Evolutionary conservation across 2,888 invertebrate species (phyloP), one percentile per base, ranked within the genome.

Genomic region (Drosophila borealis): DNA sequence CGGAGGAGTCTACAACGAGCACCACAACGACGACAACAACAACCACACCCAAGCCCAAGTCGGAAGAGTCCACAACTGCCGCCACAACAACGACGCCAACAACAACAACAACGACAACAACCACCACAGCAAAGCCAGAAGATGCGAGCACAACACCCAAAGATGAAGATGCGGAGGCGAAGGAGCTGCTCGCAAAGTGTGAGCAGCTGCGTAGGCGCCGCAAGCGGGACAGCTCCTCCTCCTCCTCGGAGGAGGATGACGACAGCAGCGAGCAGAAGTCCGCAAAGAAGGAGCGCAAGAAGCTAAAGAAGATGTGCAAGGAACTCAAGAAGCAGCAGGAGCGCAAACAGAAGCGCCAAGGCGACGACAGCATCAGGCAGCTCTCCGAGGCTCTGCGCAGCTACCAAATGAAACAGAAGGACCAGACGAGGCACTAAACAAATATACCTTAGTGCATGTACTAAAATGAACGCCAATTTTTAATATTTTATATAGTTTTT

Each of bases 281-380:
- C 0, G 39, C 51, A 2, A 88, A 76, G 71, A 85, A 74, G 50
- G 78, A 89, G 14, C 85, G 82, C 64, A 86, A 81, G 72, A 70
- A 71, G 71, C 65, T 86, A 1, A 88, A 76, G 66, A 88, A 80
- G 56, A 57, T 88, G 59, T 86, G 86, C 78, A 86, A 81, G 57
- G 68, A 75, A 25, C 56, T 84, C 10, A 71, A 19, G 42, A 73
- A 62, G 41, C 70, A 81, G 37, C 72, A 85, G 73, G 72, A 84
- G 29, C 48, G 50, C 39, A 83, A 81, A 34, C 60, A 78, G 67
- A 36, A 69, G 48, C 50, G 39, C 2, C 46, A 64, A 6, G 21
- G 61, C 14, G 9, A 42, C 1, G 46, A 49, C 4, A 42, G 49
- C 4, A 50, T 74, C 0, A 14, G 36, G 4, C 68, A 86, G 3